Evolutionary conservation across 2,797 vertebrate species (phyloP).

Genomic region (Urosaurus nigricauda): DNA sequence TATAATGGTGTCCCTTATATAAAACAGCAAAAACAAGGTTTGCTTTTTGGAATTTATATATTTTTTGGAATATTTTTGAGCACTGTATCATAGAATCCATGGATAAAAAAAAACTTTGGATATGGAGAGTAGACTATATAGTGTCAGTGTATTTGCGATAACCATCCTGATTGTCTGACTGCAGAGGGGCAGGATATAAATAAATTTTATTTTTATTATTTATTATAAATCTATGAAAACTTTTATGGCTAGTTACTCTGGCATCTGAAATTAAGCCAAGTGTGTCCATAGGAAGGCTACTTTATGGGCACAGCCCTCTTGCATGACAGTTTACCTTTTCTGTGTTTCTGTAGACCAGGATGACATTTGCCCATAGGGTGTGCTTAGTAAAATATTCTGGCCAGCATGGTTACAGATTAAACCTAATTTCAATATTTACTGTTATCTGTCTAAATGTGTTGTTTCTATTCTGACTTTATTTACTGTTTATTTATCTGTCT

Average conservation of each 20-base stretch:
- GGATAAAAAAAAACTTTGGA: too few species aligned
- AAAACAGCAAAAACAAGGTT: too few species aligned
- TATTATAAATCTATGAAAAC: background rate
- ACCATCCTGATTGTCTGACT: too few species aligned
- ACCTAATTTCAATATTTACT: slow-evolving; percentile 22
- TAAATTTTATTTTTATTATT: too few species aligned
- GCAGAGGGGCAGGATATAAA: too few species aligned
- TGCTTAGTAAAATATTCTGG: background rate
- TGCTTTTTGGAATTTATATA: too few species aligned
- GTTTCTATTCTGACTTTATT: slow-evolving; percentile 60
- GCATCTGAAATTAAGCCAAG: background rate
- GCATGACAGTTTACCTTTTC: background rate
- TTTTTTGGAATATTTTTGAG: too few species aligned
- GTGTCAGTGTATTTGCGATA: background rate
- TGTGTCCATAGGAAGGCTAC: background rate
- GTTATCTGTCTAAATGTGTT: slow-evolving; percentile 63
- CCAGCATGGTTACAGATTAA: background rate
- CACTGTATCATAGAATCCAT: too few species aligned
- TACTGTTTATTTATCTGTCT: too few species aligned
- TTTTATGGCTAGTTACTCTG: background rate
- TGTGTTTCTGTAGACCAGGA: background rate
- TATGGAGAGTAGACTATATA: too few species aligned
- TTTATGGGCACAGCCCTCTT: too few species aligned
- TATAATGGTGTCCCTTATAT: too few species aligned
- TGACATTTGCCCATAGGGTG: background rate